Conservation (phyloP, 2,797 vertebrate genomes). For the Manis pentadactyla region DNA sequence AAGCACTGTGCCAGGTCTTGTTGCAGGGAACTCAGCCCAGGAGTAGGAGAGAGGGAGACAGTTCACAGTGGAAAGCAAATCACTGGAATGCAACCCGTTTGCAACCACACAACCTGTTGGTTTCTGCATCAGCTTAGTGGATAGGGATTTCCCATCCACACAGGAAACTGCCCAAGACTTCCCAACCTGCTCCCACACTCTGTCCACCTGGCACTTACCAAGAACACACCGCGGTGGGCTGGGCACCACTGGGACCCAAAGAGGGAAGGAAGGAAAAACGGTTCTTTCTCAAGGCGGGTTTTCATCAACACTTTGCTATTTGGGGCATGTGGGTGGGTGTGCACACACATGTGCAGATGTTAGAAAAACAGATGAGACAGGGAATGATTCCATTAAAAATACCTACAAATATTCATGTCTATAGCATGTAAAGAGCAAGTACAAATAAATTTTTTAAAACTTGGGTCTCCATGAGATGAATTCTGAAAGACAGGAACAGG, state of each 20-base stretch:
- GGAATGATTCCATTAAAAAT: background rate
- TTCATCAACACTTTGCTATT: fast-evolving
- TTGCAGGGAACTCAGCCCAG: background rate
- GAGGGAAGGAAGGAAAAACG: background rate
- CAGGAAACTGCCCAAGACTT: background rate
- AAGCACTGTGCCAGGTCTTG: background rate
- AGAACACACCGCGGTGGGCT: background rate
- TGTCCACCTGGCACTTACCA: background rate
- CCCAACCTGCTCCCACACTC: background rate
- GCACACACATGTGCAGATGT: background rate
- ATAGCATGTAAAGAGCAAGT: background rate
- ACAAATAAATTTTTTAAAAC: background rate
- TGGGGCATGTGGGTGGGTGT: background rate
- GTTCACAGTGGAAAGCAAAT: background rate
- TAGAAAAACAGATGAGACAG: background rate
- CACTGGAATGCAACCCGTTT: fast-evolving
- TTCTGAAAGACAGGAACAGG: background rate
- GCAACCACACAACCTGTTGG: background rate
- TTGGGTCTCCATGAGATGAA: background rate
- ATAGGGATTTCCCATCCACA: background rate
- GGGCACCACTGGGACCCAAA: background rate
- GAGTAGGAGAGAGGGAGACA: background rate
- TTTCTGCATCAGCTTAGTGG: background rate
- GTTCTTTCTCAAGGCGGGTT: background rate
- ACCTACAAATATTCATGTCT: background rate